Base-by-base conservation (phyloP, 2,888 invertebrate species). In the Stratiomys singularior region DNA sequence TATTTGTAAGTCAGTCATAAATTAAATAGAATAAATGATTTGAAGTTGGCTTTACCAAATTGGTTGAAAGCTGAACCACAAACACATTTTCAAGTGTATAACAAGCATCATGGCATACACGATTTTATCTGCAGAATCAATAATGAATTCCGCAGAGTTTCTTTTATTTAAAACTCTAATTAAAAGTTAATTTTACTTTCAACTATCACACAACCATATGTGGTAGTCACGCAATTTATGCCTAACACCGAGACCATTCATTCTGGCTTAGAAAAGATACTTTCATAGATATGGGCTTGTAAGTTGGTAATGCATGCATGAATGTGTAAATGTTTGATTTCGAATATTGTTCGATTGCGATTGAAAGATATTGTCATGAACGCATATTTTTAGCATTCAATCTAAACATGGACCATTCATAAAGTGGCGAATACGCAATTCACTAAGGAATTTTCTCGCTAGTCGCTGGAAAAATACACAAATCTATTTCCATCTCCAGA, bases 141-240 rank as follows among this genome's bases (percentile, higher is more conserved):
- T 5, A 60, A 60, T 60, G 21, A 60, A 60, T 60, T 23, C 25
- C 23, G 58, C 23, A 13, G 9, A 18, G 58, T 4, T 5, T 18
- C 3, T 23, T 60, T 60, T 18, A 23, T 60, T 60, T 60, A 4
- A n/a, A 23, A 21, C 58, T 60, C 58, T 23, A 60, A 23, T 18
- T 18, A 60, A 60, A 52, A 60, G n/a, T 60, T 60, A 21, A 60
- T 60, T 60, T 60, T 60, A 60, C 58, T 60, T 60, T 60, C 58
- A 60, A 18, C 25, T 23, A 37, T 9, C 37, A 37, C 37, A 21
- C 25, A 25, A 23, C 58, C 58, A 60, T 23, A 21, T 25, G 18
- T 25, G 58, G 58, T 25, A 25, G 58, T 60, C 58, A 60, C 23
- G 25, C 58, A 60, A 23, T 25, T 60, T 5, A 4, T 60, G 58